phyloP scores from a whole-genome alignment of 2,888 invertebrate species.

The Belgica antarctica region DNA sequence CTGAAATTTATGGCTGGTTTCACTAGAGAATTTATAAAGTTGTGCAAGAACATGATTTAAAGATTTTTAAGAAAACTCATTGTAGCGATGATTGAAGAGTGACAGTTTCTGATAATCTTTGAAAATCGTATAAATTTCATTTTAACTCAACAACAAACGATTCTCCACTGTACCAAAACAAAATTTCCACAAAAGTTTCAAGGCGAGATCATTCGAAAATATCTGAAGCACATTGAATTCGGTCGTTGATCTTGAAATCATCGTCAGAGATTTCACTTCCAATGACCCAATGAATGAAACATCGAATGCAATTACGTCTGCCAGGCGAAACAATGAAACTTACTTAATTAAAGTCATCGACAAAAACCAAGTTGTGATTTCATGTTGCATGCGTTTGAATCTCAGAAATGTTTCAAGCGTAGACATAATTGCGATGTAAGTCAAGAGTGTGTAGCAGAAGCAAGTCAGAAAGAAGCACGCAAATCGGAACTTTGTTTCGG shows the following conservation, averaged over 20 bases:
- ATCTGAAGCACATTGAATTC: neutral
- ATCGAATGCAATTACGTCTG: neutral
- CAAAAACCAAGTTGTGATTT: too few species aligned
- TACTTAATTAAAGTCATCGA: neutral
- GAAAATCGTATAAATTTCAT: too few species aligned
- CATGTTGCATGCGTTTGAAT: neutral
- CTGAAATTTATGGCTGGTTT: too few species aligned
- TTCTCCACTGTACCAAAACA: too few species aligned
- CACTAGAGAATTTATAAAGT: too few species aligned
- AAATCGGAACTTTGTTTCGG: constrained; percentile 2
- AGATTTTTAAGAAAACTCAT: too few species aligned
- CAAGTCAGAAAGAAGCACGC: neutral
- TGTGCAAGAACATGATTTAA: too few species aligned
- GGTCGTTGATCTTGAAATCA: neutral
- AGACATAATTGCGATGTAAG: constrained; percentile 1
- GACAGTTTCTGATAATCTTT: too few species aligned
- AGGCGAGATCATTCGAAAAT: too few species aligned
- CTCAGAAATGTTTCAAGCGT: neutral
- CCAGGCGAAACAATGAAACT: neutral
- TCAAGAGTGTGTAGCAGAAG: neutral
- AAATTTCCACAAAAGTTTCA: too few species aligned
- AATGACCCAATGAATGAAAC: neutral
- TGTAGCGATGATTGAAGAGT: too few species aligned
- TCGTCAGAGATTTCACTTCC: neutral
- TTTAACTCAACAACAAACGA: too few species aligned